Conservation (phyloP, 1,140 invertebrate species). For the Leptinotarsa texana region DNA sequence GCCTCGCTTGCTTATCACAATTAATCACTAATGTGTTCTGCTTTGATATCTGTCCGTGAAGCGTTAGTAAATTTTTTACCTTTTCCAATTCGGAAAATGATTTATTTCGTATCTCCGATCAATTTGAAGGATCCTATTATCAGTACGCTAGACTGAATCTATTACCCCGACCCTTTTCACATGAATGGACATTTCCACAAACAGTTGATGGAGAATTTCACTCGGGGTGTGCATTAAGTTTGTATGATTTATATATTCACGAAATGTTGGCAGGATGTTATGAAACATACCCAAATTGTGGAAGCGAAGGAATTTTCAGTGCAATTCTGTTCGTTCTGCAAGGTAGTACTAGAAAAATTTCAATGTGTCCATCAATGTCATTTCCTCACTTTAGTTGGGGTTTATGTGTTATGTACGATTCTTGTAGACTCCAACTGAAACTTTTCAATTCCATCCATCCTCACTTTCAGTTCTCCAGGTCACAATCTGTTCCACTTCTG, state of each 20-base stretch:
- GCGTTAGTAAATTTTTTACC: slow-evolving; percentile 39
- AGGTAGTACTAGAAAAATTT: too few species aligned
- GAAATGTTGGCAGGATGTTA: too few species aligned
- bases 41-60: slow-evolving; percentile 46
- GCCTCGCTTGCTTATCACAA: slow-evolving; percentile 49
- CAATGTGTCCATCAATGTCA: too few species aligned
- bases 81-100: slow-evolving; percentile 45
- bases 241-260: neutral
- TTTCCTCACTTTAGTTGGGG: too few species aligned
- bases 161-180: slow-evolving; percentile 25
- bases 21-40: slow-evolving; percentile 47
- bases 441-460: too few species aligned
- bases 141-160: slow-evolving; percentile 9
- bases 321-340: too few species aligned
- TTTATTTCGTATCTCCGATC: slow-evolving; percentile 44
- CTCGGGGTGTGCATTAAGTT: neutral
- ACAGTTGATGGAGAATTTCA: slow-evolving; percentile 1
- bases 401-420: too few species aligned
- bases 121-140: slow-evolving; percentile 27
- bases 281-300: too few species aligned
- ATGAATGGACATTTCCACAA: slow-evolving; percentile 16
- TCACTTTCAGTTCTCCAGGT: too few species aligned
- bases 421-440: too few species aligned
- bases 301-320: too few species aligned
- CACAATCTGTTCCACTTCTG: too few species aligned